Percentiles rank a stretch among this genome's conserved stretches.
phyloP scores from a whole-genome alignment of 2,797 vertebrate genomes.

The Adelosebastes latens region DNA sequence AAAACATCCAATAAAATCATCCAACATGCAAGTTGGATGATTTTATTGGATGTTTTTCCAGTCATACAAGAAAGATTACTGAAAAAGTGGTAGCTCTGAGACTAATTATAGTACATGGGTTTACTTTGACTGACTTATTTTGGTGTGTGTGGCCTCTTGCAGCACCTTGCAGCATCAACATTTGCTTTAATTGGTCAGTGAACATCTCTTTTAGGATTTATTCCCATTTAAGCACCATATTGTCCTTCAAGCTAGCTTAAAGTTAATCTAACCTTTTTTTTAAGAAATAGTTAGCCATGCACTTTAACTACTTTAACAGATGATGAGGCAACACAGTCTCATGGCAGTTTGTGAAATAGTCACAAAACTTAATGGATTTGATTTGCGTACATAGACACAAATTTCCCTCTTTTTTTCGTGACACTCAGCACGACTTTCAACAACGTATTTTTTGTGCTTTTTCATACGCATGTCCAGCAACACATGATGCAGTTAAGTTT shows the following conservation, averaged over 20 bases:
- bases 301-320: background rate
- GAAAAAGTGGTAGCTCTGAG: constrained; percentile 55
- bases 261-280: background rate
- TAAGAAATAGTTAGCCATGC: background rate
- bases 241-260: background rate
- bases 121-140: constrained; percentile 42
- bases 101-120: constrained; percentile 56
- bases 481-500: background rate
- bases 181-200: constrained; percentile 22
- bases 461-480: too few relatives aligned
- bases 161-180: constrained; percentile 17
- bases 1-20: constrained; percentile 71
- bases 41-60: constrained; percentile 48
- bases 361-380: too few relatives aligned
- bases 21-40: constrained; percentile 41
- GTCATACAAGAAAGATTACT: constrained; percentile 51
- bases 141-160: constrained; percentile 9
- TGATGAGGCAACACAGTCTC: background rate
- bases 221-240: background rate
- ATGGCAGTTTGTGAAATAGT: too few relatives aligned
- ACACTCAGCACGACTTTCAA: background rate
- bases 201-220: constrained; percentile 13
- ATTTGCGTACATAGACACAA: too few relatives aligned
- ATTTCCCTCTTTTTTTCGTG: too few relatives aligned
- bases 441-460: background rate